Conservation (phyloP, 2,113 vertebrate genomes). For the Heterochromis multidens region DNA sequence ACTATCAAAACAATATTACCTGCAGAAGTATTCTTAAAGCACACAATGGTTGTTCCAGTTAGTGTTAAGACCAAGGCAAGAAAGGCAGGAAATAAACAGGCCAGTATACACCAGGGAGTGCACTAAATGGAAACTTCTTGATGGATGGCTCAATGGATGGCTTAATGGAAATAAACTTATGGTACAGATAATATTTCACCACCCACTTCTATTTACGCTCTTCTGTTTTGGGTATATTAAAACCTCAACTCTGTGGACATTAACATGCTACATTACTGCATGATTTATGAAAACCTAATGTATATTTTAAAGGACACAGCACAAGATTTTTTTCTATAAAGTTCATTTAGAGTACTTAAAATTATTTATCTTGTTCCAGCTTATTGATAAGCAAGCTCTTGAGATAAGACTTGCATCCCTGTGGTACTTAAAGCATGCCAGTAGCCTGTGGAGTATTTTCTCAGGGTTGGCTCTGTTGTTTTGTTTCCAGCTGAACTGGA, state of each 20-base stretch:
- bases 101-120: not conserved
- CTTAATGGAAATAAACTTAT: not conserved
- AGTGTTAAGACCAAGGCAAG: not conserved
- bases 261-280: not conserved
- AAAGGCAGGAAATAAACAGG: not conserved
- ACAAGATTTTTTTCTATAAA: not conserved
- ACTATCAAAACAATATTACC: not conserved
- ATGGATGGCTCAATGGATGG: not conserved
- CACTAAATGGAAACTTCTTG: not conserved
- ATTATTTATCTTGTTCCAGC: slow-evolving; percentile 3
- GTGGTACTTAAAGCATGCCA: slow-evolving; percentile 13
- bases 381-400: slow-evolving; percentile 16
- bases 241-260: not conserved
- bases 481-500: not conserved
- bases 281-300: not conserved
- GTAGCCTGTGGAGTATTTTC: not conserved
- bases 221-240: not conserved
- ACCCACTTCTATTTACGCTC: not conserved
- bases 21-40: not conserved
- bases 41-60: not conserved
- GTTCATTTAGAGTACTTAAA: slow-evolving; percentile 13
- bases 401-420: slow-evolving; percentile 21
- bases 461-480: not conserved
- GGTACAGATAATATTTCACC: not conserved
- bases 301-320: not conserved